Base-by-base conservation (phyloP, 2,113 vertebrate genomes). In the Macaca mulatta region DNA sequence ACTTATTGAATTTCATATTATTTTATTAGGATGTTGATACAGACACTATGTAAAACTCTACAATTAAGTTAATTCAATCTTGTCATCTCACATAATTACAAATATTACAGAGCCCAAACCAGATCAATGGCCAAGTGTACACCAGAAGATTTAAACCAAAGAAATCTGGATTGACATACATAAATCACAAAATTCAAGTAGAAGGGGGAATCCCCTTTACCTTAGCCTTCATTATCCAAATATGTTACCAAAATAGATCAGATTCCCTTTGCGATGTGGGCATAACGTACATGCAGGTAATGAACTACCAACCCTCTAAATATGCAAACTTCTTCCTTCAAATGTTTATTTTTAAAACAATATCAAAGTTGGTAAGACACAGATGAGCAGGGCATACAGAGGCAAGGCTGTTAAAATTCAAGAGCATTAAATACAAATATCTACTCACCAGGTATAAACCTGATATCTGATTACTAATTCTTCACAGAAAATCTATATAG, bases 1-100 rank as follows among this genome's bases (percentile, higher is more conserved):
- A 90, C 94, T 95, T 96, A 95, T 43, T 92, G 93, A 86, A 93
- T 97, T 96, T 95, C 93, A 50, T 35, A 96, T 94, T 92, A 96
- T 96, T 97, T 96, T 97, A 97, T 98, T 95, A 97, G 94, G 82
- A 93, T 64, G 69, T 83, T 80, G 84, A 88, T 89, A 87, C 90
- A 92, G 95, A 92, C 87, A 96, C 87, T 80, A 78, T 30, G 79
- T 59, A 86, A 93, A 97, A 93, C 79, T 95, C 94, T 74, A 82
- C 59, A 94, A 61, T 90, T 95, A 81, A 85, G 92, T 93, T 75
- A 94, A 93, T 94, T 43, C 90, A 83, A 88, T 92, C 67, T 87
- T 82, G 40, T 86, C 93, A 91, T 91, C 82, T 94, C 89, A 82
- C 57, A 83, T 61, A 89, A 75, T 93, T 89, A 89, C 23, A 80